Percentiles rank a stretch among this genome's conserved stretches.
Conservation (phyloP, 2,888 invertebrate genomes). For the Linnaemya tessellans region DNA sequence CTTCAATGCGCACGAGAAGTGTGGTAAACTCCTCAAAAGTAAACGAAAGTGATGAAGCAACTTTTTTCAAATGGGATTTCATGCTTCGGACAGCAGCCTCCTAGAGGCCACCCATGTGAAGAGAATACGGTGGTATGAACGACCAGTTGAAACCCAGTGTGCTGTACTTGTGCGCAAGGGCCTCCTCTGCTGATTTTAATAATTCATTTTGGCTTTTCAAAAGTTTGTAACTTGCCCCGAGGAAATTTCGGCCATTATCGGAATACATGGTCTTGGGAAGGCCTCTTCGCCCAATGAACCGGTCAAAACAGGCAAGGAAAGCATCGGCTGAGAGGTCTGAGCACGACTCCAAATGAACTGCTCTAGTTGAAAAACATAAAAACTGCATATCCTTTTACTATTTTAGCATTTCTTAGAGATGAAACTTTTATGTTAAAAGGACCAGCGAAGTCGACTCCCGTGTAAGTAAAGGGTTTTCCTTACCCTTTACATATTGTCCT, state of each 20-base stretch:
- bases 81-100: slow-evolving; percentile 53
- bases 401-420: slow-evolving; percentile 24
- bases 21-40: slow-evolving; percentile 8
- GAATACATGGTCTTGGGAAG: slow-evolving; percentile 41
- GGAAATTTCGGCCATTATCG: slow-evolving; percentile 39
- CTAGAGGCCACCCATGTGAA: slow-evolving; percentile 26
- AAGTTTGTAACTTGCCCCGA: slow-evolving; percentile 24
- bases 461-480: slow-evolving; percentile 55
- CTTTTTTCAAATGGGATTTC: slow-evolving; percentile 47
- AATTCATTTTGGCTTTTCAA: slow-evolving; percentile 36
- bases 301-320: slow-evolving; percentile 13
- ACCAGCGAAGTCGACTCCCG: slow-evolving; percentile 62
- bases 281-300: slow-evolving; percentile 17
- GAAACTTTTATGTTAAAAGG: slow-evolving; percentile 59
- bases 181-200: no score
- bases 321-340: slow-evolving; percentile 48
- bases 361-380: slow-evolving; percentile 14
- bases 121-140: slow-evolving; percentile 5
- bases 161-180: no score
- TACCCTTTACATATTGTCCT: background rate
- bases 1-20: background rate
- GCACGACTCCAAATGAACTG: slow-evolving; percentile 59
- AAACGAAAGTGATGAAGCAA: background rate
- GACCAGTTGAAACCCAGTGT: no score
- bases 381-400: slow-evolving; percentile 54